Evolutionary conservation across 2,888 invertebrate genomes (phyloP).

Genomic region (Lochmaea crataegi): DNA sequence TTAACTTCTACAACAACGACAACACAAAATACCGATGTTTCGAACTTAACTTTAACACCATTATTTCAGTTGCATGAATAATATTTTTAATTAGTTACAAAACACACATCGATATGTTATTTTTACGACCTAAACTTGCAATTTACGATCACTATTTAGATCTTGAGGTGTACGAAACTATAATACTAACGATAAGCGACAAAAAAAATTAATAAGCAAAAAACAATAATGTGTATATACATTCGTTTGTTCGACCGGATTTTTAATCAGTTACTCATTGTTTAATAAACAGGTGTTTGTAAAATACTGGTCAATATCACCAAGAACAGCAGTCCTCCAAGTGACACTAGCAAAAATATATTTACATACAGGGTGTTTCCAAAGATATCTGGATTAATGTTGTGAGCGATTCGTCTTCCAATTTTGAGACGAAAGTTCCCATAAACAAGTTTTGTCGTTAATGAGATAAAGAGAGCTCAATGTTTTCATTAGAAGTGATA

Average conservation of each 20-base stretch:
- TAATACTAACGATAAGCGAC: neutral
- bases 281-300: neutral
- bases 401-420: no score
- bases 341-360: no score
- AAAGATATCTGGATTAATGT: no score
- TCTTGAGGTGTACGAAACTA: neutral
- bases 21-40: neutral
- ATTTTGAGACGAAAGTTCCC: no score
- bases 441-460: no score
- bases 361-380: no score
- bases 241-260: neutral
- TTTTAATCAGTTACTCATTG: slow-evolving; percentile 1
- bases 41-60: neutral
- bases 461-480: no score
- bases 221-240: neutral
- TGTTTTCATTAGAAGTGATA: no score
- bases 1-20: neutral
- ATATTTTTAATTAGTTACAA: neutral
- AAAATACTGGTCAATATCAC: neutral
- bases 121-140: neutral
- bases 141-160: neutral
- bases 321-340: no score
- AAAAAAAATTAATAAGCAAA: slow-evolving; percentile 1
- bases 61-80: neutral
- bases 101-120: neutral